Evolutionary conservation across 2,113 vertebrate species (phyloP).

Genomic region (Leucoraja erinaceus): DNA sequence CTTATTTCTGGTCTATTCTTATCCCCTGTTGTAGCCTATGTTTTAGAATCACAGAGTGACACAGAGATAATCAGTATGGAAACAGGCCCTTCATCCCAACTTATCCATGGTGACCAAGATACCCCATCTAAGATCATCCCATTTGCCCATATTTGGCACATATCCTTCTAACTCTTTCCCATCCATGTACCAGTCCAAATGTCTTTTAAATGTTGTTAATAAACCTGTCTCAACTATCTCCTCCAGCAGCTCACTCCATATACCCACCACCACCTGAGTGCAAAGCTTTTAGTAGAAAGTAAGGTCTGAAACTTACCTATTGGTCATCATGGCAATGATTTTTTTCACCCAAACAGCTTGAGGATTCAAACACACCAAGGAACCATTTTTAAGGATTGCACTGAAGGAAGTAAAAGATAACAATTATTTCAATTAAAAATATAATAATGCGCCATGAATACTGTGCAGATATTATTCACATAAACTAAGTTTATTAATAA

Average conservation of each 20-base stretch:
- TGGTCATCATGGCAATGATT: constrained; percentile 47
- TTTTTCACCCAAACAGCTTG: constrained; percentile 54
- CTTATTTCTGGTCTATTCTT: neutral
- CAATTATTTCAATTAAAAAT: constrained; percentile 29
- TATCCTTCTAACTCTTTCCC: too few species aligned
- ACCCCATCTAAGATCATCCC: too few species aligned
- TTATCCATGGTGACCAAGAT: too few species aligned
- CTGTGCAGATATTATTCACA: neutral
- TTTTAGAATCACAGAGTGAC: neutral
- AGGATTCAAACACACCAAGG: constrained; percentile 57
- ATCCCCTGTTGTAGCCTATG: neutral
- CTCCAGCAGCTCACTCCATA: too few species aligned
- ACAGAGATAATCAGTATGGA: too few species aligned
- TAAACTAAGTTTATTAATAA: constrained; percentile 14
- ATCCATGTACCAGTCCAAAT: too few species aligned
- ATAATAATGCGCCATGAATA: neutral
- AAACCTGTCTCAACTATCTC: too few species aligned
- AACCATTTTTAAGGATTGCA: constrained; percentile 50
- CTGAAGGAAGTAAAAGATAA: constrained; percentile 49
- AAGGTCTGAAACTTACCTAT: constrained; percentile 46
- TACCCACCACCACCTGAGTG: too few species aligned
- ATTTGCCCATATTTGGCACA: too few species aligned
- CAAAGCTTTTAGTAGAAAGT: neutral
- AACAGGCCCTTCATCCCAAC: too few species aligned
- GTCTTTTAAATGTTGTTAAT: too few species aligned